Conservation (phyloP, 2,113 vertebrate genomes). For the Corydoras sp. region DNA sequence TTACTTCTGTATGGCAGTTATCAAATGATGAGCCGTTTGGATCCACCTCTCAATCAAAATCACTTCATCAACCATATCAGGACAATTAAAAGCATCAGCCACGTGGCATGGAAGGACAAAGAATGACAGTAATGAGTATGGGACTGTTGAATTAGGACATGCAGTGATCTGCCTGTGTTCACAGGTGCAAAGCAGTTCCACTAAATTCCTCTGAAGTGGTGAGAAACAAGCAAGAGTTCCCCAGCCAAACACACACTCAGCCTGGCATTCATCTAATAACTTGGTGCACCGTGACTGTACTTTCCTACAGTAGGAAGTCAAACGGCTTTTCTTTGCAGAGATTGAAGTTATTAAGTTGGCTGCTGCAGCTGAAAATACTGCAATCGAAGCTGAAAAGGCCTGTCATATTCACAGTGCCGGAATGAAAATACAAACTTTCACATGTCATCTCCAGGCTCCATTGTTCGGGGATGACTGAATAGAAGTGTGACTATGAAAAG, state of each 20-base stretch:
- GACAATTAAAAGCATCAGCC: slow-evolving; percentile 32
- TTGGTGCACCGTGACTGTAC: slow-evolving; percentile 16
- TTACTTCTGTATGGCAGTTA: slow-evolving; percentile 5
- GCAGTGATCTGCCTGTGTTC: slow-evolving; percentile 26
- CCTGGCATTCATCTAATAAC: slow-evolving; percentile 12
- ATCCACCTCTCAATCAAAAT: slow-evolving; percentile 32
- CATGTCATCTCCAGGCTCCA: slow-evolving; percentile 1
- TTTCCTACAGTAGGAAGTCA: slow-evolving; percentile 16
- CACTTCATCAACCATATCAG: slow-evolving; percentile 28
- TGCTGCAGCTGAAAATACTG: slow-evolving; percentile 5
- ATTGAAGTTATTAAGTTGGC: slow-evolving; percentile 8
- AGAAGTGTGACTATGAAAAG: slow-evolving; percentile 46
- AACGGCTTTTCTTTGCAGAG: slow-evolving; percentile 8
- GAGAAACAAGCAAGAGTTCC: slow-evolving; percentile 17
- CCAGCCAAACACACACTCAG: slow-evolving; percentile 27
- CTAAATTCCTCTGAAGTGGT: slow-evolving; percentile 16
- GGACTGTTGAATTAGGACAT: slow-evolving; percentile 25
- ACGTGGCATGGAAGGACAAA: slow-evolving; percentile 10
- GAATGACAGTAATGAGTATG: slow-evolving; percentile 34
- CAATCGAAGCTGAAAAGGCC: slow-evolving; percentile 22
- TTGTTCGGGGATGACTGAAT: slow-evolving; percentile 34
- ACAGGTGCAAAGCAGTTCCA: slow-evolving; percentile 24
- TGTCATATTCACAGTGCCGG: slow-evolving; percentile 23
- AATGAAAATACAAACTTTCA: slow-evolving; percentile 17
- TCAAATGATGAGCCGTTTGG: no score